Conservation (phyloP, 2,797 vertebrate species). For the Acestrorhynchus altus region DNA sequence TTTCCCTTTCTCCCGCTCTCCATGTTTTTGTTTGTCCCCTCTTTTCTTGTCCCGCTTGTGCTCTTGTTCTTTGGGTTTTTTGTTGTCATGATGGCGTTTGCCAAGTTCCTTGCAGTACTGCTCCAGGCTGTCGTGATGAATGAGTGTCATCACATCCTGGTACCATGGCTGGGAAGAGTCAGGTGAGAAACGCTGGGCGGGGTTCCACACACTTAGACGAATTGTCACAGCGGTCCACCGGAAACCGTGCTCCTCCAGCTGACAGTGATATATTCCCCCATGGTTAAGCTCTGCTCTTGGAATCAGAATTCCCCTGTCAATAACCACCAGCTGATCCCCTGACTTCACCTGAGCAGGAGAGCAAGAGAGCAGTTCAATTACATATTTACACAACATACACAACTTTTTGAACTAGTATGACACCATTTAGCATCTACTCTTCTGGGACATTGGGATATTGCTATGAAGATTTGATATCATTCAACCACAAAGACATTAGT, state of each 20-base stretch:
- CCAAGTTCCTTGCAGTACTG: constrained; percentile 76
- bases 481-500: no score
- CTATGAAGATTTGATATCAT: no score
- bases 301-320: constrained; percentile 81
- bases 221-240: constrained; percentile 81
- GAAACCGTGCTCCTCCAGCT: constrained; percentile 84
- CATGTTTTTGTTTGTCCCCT: constrained; percentile 65
- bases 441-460: no score
- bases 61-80: constrained; percentile 53
- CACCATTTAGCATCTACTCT: no score
- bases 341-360: constrained; percentile 71
- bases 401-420: no score
- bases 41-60: constrained; percentile 38
- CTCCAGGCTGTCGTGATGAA: constrained; percentile 74
- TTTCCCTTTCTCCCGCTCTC: constrained; percentile 59
- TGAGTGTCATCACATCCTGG: constrained; percentile 76
- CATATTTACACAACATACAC: no score
- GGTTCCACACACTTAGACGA: constrained; percentile 76
- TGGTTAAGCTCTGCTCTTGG: constrained; percentile 77
- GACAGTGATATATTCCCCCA: constrained; percentile 81
- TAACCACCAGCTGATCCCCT: constrained; percentile 79
- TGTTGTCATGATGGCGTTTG: constrained; percentile 72
- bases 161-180: constrained; percentile 71
- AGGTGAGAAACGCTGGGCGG: constrained; percentile 59
- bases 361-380: neutral